Percentiles rank a stretch among this genome's conserved stretches.
phyloP scores from a whole-genome alignment of 2,113 vertebrate genomes.

The Cichladusa arquata region DNA sequence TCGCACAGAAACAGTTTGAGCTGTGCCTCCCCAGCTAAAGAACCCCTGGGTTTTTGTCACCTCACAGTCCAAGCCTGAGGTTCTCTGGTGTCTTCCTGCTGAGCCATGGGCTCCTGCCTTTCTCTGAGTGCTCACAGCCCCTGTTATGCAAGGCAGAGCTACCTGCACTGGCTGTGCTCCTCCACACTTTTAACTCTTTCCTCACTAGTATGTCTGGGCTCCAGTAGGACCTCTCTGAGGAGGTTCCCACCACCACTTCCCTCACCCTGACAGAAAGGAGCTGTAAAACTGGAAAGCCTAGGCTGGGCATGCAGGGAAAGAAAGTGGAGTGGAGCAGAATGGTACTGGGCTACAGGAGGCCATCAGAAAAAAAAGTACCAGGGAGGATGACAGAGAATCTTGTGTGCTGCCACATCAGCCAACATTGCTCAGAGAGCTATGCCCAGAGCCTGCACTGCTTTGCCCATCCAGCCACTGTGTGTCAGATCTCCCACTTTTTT shows the following conservation, averaged over 20 bases:
- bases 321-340: neutral
- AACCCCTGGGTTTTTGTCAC: accelerated
- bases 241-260: neutral
- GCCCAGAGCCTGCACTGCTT: neutral
- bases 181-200: neutral
- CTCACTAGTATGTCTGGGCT: neutral
- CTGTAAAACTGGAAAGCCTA: neutral
- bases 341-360: neutral
- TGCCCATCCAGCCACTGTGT: neutral
- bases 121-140: neutral
- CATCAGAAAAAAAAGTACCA: neutral
- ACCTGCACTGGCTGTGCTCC: neutral
- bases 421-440: neutral
- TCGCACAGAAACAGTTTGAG: neutral
- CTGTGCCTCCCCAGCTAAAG: neutral
- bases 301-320: neutral
- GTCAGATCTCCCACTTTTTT: neutral
- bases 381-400: neutral
- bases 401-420: neutral
- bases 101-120: neutral
- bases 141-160: neutral
- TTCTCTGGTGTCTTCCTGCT: neutral
- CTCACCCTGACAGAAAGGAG: neutral
- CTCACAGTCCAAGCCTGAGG: neutral
- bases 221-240: neutral